A percentile compares a stretch with the other conserved stretches of the same genome.
Conservation (phyloP, 1,140 invertebrate species). For the Diprion similis region DNA sequence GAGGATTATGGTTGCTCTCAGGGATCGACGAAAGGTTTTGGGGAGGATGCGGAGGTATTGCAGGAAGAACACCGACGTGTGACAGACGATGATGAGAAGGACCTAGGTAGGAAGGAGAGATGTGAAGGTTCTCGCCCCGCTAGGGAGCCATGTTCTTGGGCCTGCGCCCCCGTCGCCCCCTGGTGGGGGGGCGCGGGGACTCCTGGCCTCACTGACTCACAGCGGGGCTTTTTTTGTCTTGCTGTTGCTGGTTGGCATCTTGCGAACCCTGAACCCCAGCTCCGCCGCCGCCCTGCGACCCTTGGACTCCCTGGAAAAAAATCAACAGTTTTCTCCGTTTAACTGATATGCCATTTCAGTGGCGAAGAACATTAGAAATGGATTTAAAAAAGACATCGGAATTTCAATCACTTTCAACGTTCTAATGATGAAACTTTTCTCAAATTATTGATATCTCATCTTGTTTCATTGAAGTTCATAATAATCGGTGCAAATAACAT, state of each 20-base stretch:
- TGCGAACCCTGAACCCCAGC: slow-evolving; percentile 65
- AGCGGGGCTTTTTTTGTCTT: slow-evolving; percentile 81
- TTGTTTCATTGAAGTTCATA: slow-evolving; percentile 37
- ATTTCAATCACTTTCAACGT: slow-evolving; percentile 67
- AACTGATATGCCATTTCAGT: slow-evolving; percentile 37
- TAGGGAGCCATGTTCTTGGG: slow-evolving; percentile 63
- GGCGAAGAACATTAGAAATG: slow-evolving; percentile 45
- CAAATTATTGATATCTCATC: slow-evolving; percentile 64
- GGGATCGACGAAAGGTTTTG: slow-evolving; percentile 31
- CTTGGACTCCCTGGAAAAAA: slow-evolving; percentile 53
- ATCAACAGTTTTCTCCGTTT: background rate
- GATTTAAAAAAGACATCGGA: slow-evolving; percentile 22
- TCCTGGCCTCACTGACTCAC: slow-evolving; percentile 75
- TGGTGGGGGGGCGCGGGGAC: slow-evolving; percentile 62
- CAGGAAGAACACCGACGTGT: slow-evolving; percentile 41
- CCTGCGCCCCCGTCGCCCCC: slow-evolving; percentile 63
- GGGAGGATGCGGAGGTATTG: slow-evolving; percentile 38
- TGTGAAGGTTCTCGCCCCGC: slow-evolving; percentile 60
- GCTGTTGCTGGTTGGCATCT: slow-evolving; percentile 72
- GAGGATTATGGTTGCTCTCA: slow-evolving; percentile 27
- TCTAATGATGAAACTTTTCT: slow-evolving; percentile 72
- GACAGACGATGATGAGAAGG: slow-evolving; percentile 39
- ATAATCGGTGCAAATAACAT: too few relatives aligned
- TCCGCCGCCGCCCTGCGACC: slow-evolving; percentile 57
- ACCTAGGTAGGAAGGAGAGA: slow-evolving; percentile 49